phyloP scores from a whole-genome alignment of 2,888 invertebrate genomes.

The Sphaerolaimus hirsutus region DNA sequence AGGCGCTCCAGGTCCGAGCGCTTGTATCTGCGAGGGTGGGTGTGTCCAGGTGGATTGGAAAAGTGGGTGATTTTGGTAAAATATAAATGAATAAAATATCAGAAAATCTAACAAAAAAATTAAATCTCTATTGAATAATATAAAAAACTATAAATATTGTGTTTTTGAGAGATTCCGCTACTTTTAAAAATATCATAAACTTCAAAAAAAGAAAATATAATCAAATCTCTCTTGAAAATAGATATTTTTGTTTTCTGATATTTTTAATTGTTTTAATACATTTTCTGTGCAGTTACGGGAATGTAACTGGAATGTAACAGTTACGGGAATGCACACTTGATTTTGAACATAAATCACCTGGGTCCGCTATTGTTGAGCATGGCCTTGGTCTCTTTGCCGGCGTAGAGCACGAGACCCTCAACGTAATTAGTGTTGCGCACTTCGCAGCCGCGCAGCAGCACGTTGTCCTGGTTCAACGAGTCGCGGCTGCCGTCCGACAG shows the following conservation, averaged over 20 bases:
- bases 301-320: conserved; percentile 5
- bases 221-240: no score
- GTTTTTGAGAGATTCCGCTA: no score
- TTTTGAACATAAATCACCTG: conserved; percentile 67
- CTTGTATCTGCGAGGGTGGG: conserved; percentile 17
- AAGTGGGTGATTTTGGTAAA: no score
- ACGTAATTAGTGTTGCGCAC: conserved; percentile 86
- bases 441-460: conserved; percentile 69
- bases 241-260: no score
- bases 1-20: conserved; percentile 59
- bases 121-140: no score
- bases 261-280: no score
- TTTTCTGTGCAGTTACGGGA: not conserved
- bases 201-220: no score
- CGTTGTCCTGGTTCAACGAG: conserved; percentile 61
- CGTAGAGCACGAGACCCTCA: conserved; percentile 86
- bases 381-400: conserved; percentile 73
- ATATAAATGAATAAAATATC: no score
- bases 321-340: conserved; percentile 32
- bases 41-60: no score
- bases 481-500: conserved; percentile 35
- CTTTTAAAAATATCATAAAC: no score
- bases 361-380: conserved; percentile 91
- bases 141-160: no score
- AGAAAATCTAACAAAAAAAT: no score